Conservation (phyloP, 2,797 vertebrate species). For the Vultur gryphus region DNA sequence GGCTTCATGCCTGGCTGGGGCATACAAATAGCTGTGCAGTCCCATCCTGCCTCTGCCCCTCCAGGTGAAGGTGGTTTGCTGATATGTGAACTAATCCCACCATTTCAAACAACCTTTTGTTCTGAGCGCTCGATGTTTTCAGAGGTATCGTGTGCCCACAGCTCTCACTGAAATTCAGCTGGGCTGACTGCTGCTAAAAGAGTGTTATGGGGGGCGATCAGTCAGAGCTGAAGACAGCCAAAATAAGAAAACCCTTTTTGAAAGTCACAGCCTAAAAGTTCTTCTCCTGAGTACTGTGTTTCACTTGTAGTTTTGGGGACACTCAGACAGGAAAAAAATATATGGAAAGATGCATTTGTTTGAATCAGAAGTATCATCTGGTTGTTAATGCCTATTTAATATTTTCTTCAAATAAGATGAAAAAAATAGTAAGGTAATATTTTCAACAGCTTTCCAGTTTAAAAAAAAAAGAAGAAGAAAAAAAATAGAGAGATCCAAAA, state of each 20-base stretch:
- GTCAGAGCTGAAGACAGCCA: neutral
- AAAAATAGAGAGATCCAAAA: neutral
- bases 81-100: neutral
- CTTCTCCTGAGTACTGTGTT: neutral
- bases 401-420: neutral
- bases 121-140: neutral
- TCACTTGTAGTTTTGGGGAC: neutral
- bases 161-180: neutral
- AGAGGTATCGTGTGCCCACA: accelerated
- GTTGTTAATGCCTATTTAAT: neutral
- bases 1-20: neutral
- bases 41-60: neutral
- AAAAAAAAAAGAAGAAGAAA: neutral
- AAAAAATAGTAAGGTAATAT: neutral
- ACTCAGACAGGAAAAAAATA: neutral
- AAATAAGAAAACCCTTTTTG: neutral
- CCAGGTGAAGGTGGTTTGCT: neutral
- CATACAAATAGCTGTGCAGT: neutral
- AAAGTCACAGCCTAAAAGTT: neutral
- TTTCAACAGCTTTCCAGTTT: neutral
- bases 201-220: neutral
- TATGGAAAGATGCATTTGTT: neutral
- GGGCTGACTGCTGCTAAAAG: neutral
- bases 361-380: neutral
- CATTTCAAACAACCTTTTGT: neutral